phyloP scores from a whole-genome alignment of 2,113 vertebrate species.

The Hemicordylus capensis region DNA sequence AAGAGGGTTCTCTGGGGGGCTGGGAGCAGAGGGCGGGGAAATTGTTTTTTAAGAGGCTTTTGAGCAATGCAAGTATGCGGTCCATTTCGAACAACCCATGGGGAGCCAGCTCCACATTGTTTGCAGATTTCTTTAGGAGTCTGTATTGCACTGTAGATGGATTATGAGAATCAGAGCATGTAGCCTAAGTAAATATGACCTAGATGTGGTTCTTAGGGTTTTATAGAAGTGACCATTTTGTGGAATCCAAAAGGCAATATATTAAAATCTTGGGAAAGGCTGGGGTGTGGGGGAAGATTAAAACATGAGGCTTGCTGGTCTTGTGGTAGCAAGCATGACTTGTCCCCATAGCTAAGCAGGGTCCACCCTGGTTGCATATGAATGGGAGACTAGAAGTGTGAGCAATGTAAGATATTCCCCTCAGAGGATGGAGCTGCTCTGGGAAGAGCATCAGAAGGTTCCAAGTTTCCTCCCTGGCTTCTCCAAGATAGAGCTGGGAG shows the following conservation, averaged over 20 bases:
- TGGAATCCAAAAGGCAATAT: neutral
- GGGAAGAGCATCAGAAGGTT: too few relatives aligned
- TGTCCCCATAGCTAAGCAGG: too few relatives aligned
- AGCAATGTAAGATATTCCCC: too few relatives aligned
- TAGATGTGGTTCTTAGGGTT: neutral
- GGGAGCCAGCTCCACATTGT: constrained; percentile 1
- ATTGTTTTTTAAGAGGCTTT: constrained; percentile 22
- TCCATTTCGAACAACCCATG: neutral
- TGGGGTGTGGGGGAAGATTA: neutral
- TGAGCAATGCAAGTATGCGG: neutral
- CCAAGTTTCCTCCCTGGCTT: too few relatives aligned
- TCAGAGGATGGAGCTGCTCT: too few relatives aligned
- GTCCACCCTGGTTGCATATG: too few relatives aligned
- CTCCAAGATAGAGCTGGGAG: too few relatives aligned
- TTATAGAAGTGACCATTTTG: neutral
- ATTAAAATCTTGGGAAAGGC: neutral
- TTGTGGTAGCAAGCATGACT: too few relatives aligned
- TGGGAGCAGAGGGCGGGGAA: neutral
- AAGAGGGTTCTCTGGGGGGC: constrained; percentile 33
- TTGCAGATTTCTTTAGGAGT: constrained; percentile 33
- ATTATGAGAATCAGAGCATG: neutral
- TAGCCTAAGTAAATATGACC: neutral
- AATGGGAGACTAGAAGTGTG: too few relatives aligned
- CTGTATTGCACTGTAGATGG: neutral
- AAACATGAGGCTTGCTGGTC: neutral